Conservation (phyloP, 2,113 vertebrate genomes). For the Puffinus mauretanicus region DNA sequence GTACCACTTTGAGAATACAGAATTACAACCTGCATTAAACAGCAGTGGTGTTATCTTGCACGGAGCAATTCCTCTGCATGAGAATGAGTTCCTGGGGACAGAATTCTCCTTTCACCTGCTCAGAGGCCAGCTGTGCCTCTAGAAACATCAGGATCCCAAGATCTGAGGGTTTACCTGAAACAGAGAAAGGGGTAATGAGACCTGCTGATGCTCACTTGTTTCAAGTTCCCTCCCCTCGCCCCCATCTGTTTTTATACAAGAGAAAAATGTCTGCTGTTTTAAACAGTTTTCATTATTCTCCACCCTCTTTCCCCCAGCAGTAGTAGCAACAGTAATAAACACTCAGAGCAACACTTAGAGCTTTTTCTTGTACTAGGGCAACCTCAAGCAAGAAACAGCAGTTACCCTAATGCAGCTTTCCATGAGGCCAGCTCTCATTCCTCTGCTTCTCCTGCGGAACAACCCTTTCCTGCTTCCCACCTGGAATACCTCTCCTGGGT, state of each 20-base stretch:
- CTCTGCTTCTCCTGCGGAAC: background rate
- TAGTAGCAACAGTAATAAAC: background rate
- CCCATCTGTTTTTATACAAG: background rate
- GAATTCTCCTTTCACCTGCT: background rate
- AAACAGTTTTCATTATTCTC: background rate
- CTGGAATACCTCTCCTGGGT: background rate
- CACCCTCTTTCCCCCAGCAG: background rate
- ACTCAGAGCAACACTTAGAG: background rate
- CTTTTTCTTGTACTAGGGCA: background rate
- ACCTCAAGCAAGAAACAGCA: background rate
- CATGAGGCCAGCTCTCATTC: background rate
- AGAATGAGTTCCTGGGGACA: background rate
- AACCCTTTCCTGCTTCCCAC: background rate
- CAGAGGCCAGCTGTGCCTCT: background rate
- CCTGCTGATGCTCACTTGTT: background rate
- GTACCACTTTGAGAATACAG: background rate
- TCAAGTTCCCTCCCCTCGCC: fast-evolving
- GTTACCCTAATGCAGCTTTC: background rate
- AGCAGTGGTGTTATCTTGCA: background rate
- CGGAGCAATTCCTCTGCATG: background rate
- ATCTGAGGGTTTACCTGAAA: background rate
- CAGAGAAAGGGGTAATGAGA: background rate
- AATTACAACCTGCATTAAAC: background rate
- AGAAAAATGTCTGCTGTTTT: background rate
- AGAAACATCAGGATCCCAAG: background rate